Percentiles rank a stretch among this genome's conserved stretches.
phyloP scores from a whole-genome alignment of 1,140 invertebrate genomes.

The Ditylenchus dipsaci region DNA sequence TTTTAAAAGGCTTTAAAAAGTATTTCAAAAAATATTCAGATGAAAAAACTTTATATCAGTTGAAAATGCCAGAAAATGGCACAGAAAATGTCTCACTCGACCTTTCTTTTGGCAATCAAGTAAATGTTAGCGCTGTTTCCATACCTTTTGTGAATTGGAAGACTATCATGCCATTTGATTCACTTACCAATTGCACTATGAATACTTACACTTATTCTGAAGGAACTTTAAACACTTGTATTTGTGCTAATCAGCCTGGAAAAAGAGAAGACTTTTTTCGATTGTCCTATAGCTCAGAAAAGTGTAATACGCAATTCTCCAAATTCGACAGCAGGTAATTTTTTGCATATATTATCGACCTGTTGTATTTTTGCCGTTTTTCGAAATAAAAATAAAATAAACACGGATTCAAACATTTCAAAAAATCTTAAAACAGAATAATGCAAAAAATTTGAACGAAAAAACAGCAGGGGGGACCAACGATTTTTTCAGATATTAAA shows the following conservation, averaged over 20 bases:
- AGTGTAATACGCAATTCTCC: too few relatives aligned
- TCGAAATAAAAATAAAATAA: too few relatives aligned
- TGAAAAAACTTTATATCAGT: not conserved
- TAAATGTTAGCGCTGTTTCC: not conserved
- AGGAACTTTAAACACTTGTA: not conserved
- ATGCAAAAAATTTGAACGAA: not conserved
- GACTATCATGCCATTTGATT: not conserved
- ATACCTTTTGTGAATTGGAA: not conserved
- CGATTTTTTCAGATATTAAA: too few relatives aligned
- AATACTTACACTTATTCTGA: not conserved
- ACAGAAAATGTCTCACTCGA: not conserved
- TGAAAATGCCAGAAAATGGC: not conserved
- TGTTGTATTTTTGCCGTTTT: not conserved
- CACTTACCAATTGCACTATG: not conserved
- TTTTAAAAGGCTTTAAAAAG: not conserved
- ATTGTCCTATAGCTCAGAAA: too few relatives aligned
- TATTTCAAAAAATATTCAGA: not conserved
- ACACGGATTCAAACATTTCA: not conserved
- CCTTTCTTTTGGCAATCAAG: not conserved
- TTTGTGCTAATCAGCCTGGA: not conserved
- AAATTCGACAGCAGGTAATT: not conserved
- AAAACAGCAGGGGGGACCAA: too few relatives aligned
- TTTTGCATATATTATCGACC: not conserved
- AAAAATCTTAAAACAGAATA: not conserved
- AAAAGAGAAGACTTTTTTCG: not conserved